A percentile compares a stretch with the other conserved stretches of the same genome.
Conservation (phyloP, 2,888 invertebrate species). For the Cerceris rybyensis region DNA sequence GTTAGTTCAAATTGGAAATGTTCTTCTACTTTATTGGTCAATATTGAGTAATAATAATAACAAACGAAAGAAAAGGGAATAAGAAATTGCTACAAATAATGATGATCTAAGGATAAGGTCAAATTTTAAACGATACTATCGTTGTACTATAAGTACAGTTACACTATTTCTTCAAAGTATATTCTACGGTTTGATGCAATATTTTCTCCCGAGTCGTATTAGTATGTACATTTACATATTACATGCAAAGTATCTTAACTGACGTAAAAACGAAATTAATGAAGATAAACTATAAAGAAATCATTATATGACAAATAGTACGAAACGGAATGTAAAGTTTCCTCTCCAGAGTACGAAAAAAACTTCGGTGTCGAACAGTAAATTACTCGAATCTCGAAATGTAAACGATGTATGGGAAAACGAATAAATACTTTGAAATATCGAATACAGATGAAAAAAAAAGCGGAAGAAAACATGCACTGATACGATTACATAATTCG, state of each 20-base stretch:
- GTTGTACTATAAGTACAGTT: conserved; percentile 27
- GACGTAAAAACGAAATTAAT: conserved; percentile 39
- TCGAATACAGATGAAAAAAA: conserved; percentile 11
- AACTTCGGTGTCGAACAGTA: conserved; percentile 16
- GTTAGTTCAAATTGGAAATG: not conserved
- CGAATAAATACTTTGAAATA: conserved; percentile 60
- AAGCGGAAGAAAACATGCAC: conserved; percentile 29
- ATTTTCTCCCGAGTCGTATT: conserved; percentile 28
- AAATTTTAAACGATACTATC: conserved; percentile 23
- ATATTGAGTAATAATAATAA: conserved; percentile 14
- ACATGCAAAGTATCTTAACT: conserved; percentile 59
- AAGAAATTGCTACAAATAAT: conserved; percentile 26
- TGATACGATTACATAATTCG: conserved; percentile 2
- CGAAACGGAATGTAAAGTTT: conserved; percentile 51
- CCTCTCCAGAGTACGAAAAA: conserved; percentile 30
- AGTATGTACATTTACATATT: conserved; percentile 51
- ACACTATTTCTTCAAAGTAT: conserved; percentile 36
- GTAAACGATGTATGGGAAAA: conserved; percentile 23
- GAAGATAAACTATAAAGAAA: conserved; percentile 43
- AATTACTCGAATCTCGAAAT: conserved; percentile 42
- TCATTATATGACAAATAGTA: conserved; percentile 47
- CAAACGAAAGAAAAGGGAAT: conserved; percentile 6
- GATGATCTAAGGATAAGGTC: conserved; percentile 13
- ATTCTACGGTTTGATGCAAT: conserved; percentile 30
- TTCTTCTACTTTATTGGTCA: not conserved